Evolutionary conservation across 2,113 vertebrate genomes (phyloP).

Genomic region (Ctenodactylus gundi): DNA sequence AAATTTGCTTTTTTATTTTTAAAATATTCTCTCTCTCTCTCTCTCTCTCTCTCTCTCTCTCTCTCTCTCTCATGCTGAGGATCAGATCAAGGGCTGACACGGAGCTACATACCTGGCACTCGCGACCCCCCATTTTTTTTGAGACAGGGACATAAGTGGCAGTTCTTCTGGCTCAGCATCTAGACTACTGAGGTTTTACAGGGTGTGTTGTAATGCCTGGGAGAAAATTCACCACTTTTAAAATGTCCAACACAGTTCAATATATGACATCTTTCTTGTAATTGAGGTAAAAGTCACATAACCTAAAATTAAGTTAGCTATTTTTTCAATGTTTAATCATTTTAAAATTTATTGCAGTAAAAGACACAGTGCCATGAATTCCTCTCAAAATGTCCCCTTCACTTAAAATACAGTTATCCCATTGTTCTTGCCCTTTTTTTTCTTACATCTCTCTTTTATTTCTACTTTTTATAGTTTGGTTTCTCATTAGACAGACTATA

Average conservation of each 20-base stretch:
- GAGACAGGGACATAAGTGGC: too few relatives aligned
- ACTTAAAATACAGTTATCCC: too few relatives aligned
- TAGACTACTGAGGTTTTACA: not conserved
- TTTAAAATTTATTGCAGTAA: too few relatives aligned
- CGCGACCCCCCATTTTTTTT: not conserved
- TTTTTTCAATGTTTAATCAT: too few relatives aligned
- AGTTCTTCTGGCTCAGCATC: not conserved
- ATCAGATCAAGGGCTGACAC: not conserved
- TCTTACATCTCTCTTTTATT: too few relatives aligned
- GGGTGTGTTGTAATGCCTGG: not conserved
- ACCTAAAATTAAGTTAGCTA: slow-evolving; percentile 15
- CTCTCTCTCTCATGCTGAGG: not conserved
- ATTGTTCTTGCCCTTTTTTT: too few relatives aligned
- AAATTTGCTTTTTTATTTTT: not conserved
- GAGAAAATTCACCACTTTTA: not conserved
- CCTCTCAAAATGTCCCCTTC: too few relatives aligned
- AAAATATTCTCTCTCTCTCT: too few relatives aligned
- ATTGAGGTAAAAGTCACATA: not conserved
- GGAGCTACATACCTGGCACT: not conserved
- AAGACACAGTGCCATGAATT: too few relatives aligned
- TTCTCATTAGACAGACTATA: too few relatives aligned
- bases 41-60: too few relatives aligned
- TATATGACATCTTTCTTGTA: not conserved
- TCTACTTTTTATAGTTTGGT: too few relatives aligned
- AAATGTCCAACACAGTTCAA: not conserved